Conservation (phyloP, 2,113 vertebrate genomes). For the Cavia porcellus region DNA sequence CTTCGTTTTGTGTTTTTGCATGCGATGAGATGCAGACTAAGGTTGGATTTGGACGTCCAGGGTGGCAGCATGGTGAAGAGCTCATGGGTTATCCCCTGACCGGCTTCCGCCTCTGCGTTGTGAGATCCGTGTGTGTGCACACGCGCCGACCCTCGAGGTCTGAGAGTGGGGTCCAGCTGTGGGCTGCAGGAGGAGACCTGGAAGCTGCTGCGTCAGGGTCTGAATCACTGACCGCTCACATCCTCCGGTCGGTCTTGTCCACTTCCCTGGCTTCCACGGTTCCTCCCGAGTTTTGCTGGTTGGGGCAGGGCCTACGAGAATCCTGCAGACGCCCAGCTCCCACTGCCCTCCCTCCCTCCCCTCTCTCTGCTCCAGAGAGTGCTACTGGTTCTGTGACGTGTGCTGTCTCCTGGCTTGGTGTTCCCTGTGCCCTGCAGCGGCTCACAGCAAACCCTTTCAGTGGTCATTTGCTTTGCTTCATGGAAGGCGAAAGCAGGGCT, state of each 20-base stretch:
- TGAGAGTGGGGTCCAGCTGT: background rate
- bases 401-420: background rate
- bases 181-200: background rate
- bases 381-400: background rate
- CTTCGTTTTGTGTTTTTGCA: background rate
- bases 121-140: too few species aligned
- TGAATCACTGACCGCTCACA: background rate
- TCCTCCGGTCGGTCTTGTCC: background rate
- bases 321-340: background rate
- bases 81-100: background rate
- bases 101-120: background rate
- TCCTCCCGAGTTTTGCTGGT: constrained; percentile 1
- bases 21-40: background rate
- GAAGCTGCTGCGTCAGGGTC: background rate
- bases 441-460: constrained; percentile 52
- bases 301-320: constrained; percentile 12
- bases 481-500: background rate
- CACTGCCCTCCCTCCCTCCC: background rate
- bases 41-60: background rate
- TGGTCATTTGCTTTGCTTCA: constrained; percentile 35
- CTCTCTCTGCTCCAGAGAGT: background rate
- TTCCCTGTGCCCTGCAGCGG: constrained; percentile 1
- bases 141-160: background rate
- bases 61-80: background rate
- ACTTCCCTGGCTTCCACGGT: background rate